Evolutionary conservation across 2,888 invertebrate genomes (phyloP).

Genomic region (Hetaerina titia): DNA sequence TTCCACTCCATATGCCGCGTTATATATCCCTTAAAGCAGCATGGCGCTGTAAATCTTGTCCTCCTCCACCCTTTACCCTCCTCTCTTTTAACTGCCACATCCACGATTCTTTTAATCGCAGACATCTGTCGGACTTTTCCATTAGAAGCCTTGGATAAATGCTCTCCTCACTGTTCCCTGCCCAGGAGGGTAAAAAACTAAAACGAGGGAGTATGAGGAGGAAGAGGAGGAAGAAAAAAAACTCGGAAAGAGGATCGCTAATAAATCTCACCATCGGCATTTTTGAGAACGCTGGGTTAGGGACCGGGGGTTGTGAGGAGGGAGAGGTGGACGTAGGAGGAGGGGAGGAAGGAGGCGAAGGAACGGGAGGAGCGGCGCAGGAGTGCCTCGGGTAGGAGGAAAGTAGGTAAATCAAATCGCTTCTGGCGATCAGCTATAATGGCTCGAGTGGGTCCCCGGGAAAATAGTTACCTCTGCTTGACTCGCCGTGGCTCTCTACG

Average conservation of each 20-base stretch:
- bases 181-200: neutral
- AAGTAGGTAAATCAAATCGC: constrained; percentile 60
- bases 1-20: neutral
- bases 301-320: neutral
- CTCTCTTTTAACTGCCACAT: constrained; percentile 49
- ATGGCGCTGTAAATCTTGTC: constrained; percentile 37
- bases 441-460: neutral
- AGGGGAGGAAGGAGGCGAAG: neutral
- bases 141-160: constrained; percentile 51
- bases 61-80: neutral
- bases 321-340: neutral
- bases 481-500: neutral
- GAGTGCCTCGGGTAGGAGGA: no score
- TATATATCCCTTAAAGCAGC: constrained; percentile 40
- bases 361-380: neutral
- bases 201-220: constrained; percentile 20
- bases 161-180: constrained; percentile 36
- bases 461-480: neutral
- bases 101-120: constrained; percentile 54
- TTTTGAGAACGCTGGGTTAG: constrained; percentile 22
- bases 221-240: constrained; percentile 17
- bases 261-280: constrained; percentile 56
- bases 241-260: constrained; percentile 18
- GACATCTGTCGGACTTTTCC: constrained; percentile 66
- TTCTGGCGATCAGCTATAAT: constrained; percentile 38